Percentiles rank a stretch among this genome's conserved stretches.
phyloP scores from a whole-genome alignment of 2,797 vertebrate species.

The Dryobates pubescens region DNA sequence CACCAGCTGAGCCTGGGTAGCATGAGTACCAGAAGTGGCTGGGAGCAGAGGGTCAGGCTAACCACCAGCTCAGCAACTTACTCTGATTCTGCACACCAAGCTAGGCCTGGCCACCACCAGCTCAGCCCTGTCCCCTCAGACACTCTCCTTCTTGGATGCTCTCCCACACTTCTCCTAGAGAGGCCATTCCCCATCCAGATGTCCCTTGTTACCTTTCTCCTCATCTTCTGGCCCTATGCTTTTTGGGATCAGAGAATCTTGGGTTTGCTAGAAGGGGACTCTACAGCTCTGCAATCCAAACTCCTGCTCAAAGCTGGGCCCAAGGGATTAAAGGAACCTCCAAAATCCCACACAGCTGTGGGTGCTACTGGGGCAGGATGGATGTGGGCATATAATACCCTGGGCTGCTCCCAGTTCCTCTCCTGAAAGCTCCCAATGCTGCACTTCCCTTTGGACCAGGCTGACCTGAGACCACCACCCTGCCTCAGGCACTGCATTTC shows the following conservation, averaged over 20 bases:
- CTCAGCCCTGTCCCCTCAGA: not conserved
- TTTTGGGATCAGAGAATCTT: not conserved
- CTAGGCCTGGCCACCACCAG: not conserved
- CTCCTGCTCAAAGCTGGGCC: not conserved
- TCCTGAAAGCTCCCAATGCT: too few relatives aligned
- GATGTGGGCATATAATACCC: not conserved
- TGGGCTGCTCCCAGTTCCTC: not conserved
- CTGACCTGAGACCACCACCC: not conserved
- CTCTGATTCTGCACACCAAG: not conserved
- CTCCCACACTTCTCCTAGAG: not conserved
- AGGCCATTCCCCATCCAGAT: not conserved
- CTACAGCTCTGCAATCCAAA: not conserved
- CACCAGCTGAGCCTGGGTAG: not conserved
- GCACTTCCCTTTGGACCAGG: not conserved
- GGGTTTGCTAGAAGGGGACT: not conserved
- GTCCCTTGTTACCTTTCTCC: not conserved
- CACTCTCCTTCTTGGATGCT: not conserved
- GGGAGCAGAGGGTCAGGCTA: not conserved
- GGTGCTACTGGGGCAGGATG: not conserved
- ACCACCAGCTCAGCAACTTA: not conserved
- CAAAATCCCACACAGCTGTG: fast-evolving
- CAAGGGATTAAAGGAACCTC: not conserved
- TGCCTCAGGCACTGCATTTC: not conserved
- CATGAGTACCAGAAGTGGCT: conserved; percentile 15
- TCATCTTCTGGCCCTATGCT: not conserved